phyloP scores from a whole-genome alignment of 2,888 invertebrate genomes.

The Leucania comma region DNA sequence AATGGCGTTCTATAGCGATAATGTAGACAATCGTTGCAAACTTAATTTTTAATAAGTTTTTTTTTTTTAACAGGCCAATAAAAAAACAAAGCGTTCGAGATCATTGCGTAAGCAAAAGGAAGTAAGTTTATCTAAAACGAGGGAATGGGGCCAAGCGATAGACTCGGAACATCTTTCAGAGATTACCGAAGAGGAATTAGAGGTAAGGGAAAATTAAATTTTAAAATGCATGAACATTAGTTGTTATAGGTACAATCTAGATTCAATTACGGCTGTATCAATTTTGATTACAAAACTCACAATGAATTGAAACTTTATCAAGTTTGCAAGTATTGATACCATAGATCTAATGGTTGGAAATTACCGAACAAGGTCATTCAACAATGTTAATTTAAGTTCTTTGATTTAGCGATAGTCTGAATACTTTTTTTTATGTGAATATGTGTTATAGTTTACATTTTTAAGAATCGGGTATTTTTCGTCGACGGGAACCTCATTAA shows the following conservation, averaged over 20 bases:
- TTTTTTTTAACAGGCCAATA: conserved; percentile 82
- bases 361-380: background rate
- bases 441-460: background rate
- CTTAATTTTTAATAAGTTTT: background rate
- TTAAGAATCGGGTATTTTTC: background rate
- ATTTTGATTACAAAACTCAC: background rate
- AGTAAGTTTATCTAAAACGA: conserved; percentile 98
- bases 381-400: background rate
- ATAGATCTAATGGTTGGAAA: background rate
- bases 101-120: conserved; percentile 93
- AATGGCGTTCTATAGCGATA: background rate
- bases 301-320: background rate
- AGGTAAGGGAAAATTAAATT: conserved; percentile 89
- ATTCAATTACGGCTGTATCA: background rate
- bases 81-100: conserved; percentile 88
- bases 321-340: background rate
- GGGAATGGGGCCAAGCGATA: conserved; percentile 99
- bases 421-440: background rate
- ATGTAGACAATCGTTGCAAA: background rate
- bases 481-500: background rate
- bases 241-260: background rate
- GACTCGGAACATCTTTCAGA: conserved; percentile 98
- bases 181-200: conserved; percentile 97
- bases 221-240: background rate
- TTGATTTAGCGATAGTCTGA: background rate